These are phyloP conservation scores for Drosophila sp. DNA, from an alignment of 1,140 invertebrate genomes.

Conservation along the genomic window DNA sequence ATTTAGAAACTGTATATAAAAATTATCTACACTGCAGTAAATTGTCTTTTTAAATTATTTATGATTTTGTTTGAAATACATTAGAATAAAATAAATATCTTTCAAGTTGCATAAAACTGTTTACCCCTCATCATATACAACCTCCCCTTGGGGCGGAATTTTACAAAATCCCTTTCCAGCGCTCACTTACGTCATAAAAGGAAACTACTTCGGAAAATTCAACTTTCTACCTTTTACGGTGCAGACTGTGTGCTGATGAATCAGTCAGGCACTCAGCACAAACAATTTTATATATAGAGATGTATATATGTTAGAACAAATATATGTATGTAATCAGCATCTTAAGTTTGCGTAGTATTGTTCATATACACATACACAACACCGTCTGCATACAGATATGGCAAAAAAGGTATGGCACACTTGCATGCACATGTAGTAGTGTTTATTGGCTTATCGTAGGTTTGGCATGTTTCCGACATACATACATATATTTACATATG, in stretches of 20 bases:
- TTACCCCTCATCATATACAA: background rate
- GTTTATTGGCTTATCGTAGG: slow-evolving; percentile 19
- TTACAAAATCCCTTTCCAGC: slow-evolving; percentile 2
- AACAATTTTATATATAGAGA: slow-evolving; percentile 16
- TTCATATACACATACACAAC: slow-evolving; percentile 2
- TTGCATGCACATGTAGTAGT: slow-evolving; percentile 6
- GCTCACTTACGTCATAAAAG: slow-evolving; percentile 16
- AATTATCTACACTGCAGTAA: no score
- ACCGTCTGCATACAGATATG: slow-evolving; percentile 1
- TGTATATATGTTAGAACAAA: slow-evolving; percentile 12
- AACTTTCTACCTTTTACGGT: slow-evolving; percentile 16
- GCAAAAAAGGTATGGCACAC: slow-evolving; percentile 21
- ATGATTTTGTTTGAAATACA: no score
- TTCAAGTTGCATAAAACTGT: background rate
- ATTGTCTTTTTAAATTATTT: no score
- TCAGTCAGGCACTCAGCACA: background rate
- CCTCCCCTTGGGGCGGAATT: background rate
- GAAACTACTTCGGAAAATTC: slow-evolving; percentile 10
- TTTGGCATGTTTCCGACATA: slow-evolving; percentile 15
- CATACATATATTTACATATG: slow-evolving; percentile 10
- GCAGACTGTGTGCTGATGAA: slow-evolving; percentile 10
- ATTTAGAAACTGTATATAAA: no score
- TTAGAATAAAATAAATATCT: background rate
- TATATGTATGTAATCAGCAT: slow-evolving; percentile 14
- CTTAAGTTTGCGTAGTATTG: slow-evolving; percentile 14